Percentiles rank a stretch among this genome's conserved stretches.
phyloP scores from a whole-genome alignment of 2,888 invertebrate genomes.

The Gymnocheta viridis region DNA sequence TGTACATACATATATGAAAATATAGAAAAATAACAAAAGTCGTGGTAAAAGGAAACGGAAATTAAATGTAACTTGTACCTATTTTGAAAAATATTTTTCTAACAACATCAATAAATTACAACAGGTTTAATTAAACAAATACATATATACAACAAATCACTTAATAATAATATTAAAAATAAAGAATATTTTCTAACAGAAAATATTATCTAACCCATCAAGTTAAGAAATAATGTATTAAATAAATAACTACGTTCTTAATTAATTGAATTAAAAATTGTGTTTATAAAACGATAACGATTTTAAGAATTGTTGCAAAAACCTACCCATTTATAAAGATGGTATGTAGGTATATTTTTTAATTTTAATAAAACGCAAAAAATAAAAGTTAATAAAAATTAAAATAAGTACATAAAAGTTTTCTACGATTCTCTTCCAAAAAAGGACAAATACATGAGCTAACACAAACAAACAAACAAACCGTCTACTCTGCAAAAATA shows the following conservation, averaged over 20 bases:
- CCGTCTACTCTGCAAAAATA: slow-evolving; percentile 17
- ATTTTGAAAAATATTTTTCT: too few relatives aligned
- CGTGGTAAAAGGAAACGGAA: slow-evolving; percentile 48
- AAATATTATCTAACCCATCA: slow-evolving; percentile 32
- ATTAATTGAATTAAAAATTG: background rate
- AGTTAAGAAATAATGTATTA: slow-evolving; percentile 1
- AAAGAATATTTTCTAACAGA: slow-evolving; percentile 18
- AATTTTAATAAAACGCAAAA: background rate
- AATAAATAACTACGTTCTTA: slow-evolving; percentile 8
- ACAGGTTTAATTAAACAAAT: background rate
- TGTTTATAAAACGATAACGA: background rate
- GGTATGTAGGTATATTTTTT: background rate
- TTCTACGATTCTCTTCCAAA: background rate
- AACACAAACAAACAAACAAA: background rate
- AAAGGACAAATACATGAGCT: slow-evolving; percentile 20
- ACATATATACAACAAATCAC: background rate
- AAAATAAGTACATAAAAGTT: background rate
- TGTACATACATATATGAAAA: too few relatives aligned
- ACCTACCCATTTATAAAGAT: too few relatives aligned
- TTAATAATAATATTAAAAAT: background rate
- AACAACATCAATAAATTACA: background rate
- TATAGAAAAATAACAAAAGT: too few relatives aligned
- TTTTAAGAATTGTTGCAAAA: background rate
- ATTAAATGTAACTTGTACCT: slow-evolving; percentile 12
- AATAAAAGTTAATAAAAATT: background rate